These are phyloP conservation scores for Rhadina sibilatrix DNA, from an alignment of 2,113 vertebrate species.

Conservation along the genomic window DNA sequence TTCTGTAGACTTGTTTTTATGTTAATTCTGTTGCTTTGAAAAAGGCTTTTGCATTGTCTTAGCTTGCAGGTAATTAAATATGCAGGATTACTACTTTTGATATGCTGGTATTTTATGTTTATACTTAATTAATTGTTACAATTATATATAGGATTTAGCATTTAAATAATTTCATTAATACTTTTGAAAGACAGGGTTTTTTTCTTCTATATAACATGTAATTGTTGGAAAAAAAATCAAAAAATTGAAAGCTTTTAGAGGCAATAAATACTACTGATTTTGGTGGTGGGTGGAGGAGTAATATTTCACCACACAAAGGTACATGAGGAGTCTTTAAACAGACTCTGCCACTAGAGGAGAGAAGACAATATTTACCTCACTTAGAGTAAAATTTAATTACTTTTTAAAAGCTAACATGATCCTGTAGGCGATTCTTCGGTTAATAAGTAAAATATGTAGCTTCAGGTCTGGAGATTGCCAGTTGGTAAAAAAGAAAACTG, in stretches of 20 bases:
- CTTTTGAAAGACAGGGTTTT: neutral
- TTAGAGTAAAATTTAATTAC: neutral
- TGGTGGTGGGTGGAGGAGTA: neutral
- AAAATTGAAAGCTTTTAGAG: neutral
- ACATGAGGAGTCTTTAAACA: neutral
- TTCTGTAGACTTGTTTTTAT: neutral
- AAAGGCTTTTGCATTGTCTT: slow-evolving; percentile 13
- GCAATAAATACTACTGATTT: neutral
- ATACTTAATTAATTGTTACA: neutral
- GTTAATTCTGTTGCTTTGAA: neutral
- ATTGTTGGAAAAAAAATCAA: neutral
- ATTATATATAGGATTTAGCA: neutral
- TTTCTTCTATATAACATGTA: neutral
- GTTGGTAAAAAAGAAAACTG: neutral
- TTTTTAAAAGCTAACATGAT: neutral
- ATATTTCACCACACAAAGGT: neutral
- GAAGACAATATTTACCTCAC: neutral
- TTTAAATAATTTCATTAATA: neutral
- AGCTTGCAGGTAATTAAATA: neutral
- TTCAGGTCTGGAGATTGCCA: neutral
- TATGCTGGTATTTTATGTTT: neutral
- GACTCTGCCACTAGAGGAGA: neutral
- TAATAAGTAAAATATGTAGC: neutral
- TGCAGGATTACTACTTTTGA: neutral
- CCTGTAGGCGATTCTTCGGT: neutral